Evolutionary conservation across 2,888 invertebrate genomes (phyloP).

Genomic region (Calameuta idolon): DNA sequence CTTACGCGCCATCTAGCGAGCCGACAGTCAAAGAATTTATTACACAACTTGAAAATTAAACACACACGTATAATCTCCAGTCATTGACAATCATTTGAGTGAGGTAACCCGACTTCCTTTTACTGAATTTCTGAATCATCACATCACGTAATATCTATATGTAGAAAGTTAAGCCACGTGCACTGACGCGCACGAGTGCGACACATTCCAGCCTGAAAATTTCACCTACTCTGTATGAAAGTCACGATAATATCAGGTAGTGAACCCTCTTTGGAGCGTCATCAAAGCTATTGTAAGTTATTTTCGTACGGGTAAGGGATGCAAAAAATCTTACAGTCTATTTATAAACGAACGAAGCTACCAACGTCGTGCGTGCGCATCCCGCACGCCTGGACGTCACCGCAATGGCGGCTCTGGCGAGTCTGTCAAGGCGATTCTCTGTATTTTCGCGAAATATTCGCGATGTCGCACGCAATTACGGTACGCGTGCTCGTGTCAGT

Average conservation of each 20-base stretch:
- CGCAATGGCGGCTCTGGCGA: conserved; percentile 58
- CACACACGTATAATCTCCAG: neutral
- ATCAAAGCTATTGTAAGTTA: neutral
- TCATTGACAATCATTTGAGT: neutral
- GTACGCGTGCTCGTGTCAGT: conserved; percentile 40
- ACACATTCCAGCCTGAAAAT: neutral
- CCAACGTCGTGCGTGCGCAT: conserved; percentile 67
- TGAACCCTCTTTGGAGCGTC: neutral
- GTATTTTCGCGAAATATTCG: conserved; percentile 48
- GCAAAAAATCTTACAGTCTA: conserved; percentile 19
- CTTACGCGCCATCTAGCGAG: conserved; percentile 35
- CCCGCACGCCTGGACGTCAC: conserved; percentile 64
- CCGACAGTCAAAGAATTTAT: conserved; percentile 43
- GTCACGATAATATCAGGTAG: neutral
- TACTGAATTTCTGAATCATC: neutral
- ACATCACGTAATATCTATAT: neutral
- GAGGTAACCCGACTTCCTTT: neutral
- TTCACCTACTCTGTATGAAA: neutral
- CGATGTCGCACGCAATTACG: conserved; percentile 48
- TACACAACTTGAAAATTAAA: conserved; percentile 18
- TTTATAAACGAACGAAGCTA: conserved; percentile 33
- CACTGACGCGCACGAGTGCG: neutral
- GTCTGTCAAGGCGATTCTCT: conserved; percentile 45
- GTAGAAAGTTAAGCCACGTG: neutral
- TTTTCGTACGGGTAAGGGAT: neutral